Evolutionary conservation across 37 sponge, comb jelly and placozoan species (phyloP), one percentile per base, ranked within the genome.

Genomic region (Haliclona indistincta): DNA sequence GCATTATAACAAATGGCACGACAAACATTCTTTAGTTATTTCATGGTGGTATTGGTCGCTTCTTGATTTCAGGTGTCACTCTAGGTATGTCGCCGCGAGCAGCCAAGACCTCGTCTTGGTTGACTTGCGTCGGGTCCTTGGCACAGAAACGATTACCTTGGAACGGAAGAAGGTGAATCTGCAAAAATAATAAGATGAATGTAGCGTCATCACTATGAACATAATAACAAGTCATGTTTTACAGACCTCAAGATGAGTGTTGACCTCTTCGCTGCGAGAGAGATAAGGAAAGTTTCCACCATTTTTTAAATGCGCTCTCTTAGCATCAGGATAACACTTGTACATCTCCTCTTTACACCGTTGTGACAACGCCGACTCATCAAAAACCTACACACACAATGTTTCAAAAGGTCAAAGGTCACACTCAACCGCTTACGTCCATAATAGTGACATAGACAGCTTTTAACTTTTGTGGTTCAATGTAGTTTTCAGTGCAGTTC

Each of bases 261-360:
- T 82, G 38, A 98, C 99, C 80, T 98, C 99, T 56, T 62, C 81
- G 70, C 88, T 84, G 1, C 94, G 77, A 13, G 91, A 82, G 11
- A 98, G 71, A 54, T 98, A 98, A 25, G 99, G 99, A 65, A 98
- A 98, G 37, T 93, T 93, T 33, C 99, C 99, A 34, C 99, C 99
- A 60, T 73, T 75, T 63, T 98, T 98, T 23, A 98, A 84, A 63
- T 98, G 95, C 10, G 96, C 99, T 70, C 94, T 87, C 76, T 90
- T 92, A 2, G 95, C 93, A 43, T 95, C 76, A 17, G 99, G 99
- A 60, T 95, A 97, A 51, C 93, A 95, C 68, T 97, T 97, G 76
- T 95, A 92, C 87, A 97, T 74, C 61, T 97, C 95, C 20, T 95
- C 95, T 56, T 97, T 96, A 42, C 93, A 91, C 33, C 79, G 28